Evolutionary conservation across 2,888 invertebrate species (phyloP), one percentile per base, ranked within the genome.

Genomic region (Chrysolina americana): DNA sequence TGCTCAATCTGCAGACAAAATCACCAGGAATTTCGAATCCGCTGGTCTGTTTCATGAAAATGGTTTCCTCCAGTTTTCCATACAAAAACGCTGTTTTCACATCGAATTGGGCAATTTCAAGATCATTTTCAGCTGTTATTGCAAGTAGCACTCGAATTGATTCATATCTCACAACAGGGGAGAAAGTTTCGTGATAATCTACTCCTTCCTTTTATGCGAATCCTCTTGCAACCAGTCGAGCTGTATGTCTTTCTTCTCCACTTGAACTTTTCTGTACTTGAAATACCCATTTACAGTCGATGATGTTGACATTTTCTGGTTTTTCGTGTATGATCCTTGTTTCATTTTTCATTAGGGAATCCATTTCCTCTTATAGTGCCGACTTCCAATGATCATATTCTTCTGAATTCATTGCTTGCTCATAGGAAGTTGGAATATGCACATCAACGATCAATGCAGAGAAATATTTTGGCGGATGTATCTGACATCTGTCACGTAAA

Each of bases 211-310:
- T 21, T 62, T 78, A 74, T 17, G 68, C 44, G 70, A 76, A 78
- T 15, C 69, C 76, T 13, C 66, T 28, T 36, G 76, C 74, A 11
- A 76, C 73, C n/a, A 77, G 70, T 15, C 73, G 63, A 28, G 70
- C 36, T 75, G 75, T 77, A 48, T 62, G 73, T 6, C 77, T 63
- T n/a, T 41, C 59, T 11, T 70, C 63, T 59, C 68, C 59, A 36
- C 65, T 63, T 41, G n/a, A 17, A 19, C 72, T 21, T 13, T n/a
- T 65, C 56, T 74, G 66, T 11, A 71, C 21, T 2, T 62, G 65
- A 66, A 70, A 74, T 8, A 74, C 68, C 78, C 76, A 78, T 47
- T 78, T 78, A 62, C 63, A 63, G 69, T 73, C 76, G 10, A 79
- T 71, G 19, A 71, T 53, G 65, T 65, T 69, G 28, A 17, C 19